Percentiles rank a stretch among this genome's conserved stretches.
Evolutionary conservation across 2,888 invertebrate species (phyloP).

Genomic region (Diplazon laetatorius): DNA sequence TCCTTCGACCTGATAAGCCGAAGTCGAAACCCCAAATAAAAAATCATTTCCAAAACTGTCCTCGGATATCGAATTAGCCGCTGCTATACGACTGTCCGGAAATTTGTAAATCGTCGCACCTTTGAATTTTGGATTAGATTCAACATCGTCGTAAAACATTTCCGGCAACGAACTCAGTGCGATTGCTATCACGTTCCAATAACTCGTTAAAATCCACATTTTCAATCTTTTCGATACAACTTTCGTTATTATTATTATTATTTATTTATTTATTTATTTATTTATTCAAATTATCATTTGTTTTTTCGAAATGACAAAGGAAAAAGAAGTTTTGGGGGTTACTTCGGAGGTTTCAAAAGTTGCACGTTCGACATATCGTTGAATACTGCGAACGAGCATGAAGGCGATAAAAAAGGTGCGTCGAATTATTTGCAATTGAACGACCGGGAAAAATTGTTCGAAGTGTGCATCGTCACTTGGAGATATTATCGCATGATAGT

Average conservation of each 20-base stretch:
- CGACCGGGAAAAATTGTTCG: too few species aligned
- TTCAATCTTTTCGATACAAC: too few species aligned
- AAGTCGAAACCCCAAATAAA: conserved; percentile 86
- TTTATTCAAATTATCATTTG: too few species aligned
- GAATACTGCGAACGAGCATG: not conserved
- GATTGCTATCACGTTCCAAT: not conserved
- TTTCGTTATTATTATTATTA: too few species aligned
- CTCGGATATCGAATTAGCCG: conserved; percentile 78
- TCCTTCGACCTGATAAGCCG: conserved; percentile 86
- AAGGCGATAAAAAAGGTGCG: not conserved
- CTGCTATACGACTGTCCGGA: conserved; percentile 54
- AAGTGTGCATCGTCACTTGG: too few species aligned
- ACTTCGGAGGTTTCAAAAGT: not conserved
- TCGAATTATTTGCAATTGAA: too few species aligned
- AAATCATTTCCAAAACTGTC: conserved; percentile 85
- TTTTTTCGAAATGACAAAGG: too few species aligned
- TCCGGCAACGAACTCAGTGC: conserved; percentile 13
- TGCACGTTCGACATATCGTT: not conserved
- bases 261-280: too few species aligned
- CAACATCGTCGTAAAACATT: conserved; percentile 23
- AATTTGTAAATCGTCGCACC: conserved; percentile 34
- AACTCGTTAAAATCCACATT: not conserved
- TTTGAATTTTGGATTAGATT: not conserved
- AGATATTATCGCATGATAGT: too few species aligned
- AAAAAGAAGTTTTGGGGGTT: too few species aligned